Evolutionary conservation across 64 coral and sea anemone species (phyloP), one percentile per base, ranked within the genome.

Genomic region (Dendrophyllia cribrosa): DNA sequence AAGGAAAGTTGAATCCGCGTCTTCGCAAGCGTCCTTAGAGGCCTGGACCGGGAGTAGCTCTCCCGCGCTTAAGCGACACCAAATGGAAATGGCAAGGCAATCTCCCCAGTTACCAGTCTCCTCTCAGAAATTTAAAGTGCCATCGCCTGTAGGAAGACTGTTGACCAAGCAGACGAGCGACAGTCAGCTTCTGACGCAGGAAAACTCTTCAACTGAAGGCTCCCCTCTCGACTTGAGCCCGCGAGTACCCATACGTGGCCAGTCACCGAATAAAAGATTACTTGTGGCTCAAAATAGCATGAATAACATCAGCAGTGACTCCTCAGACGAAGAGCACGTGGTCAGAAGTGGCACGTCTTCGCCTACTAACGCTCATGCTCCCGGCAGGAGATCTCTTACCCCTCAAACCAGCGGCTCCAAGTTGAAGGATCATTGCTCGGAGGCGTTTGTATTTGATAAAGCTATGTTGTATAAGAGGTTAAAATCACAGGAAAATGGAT

Each of bases 1-100:
- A 78, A 43, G 58, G 43, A 74, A 64, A 76, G 58, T 79, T 4
- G 21, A 72, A 3, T 87, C 91, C 25, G 59, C 70, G 1, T 82
- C 79, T 51, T 87, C 91, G 12, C 81, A 80, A 23, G 82, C 22
- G 45, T 93, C 91, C 6, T 14, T 78, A 21, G 82, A 93, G 60
- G 91, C 91, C 11, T 93, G 91, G 82, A 71, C 70, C 1, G 91
- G 52, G 21, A 63, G 58, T 7, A n/a, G 48, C 16, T 75, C 88
- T 75, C 72, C 70, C 2, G n/a, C 58, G 2, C 74, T 66, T 47
- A 70, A n/a, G 8, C 74, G 62, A 74, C 74, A 9, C 15, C 72
- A 45, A 7, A 25, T 76, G 22, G 51, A 25, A 4, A 8, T 20
- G 14, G 60, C 43, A 20, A 55, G 24, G 19, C 76, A 21, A 9